phyloP scores from a whole-genome alignment of 2,888 invertebrate species.

The Latrodectus elegans region DNA sequence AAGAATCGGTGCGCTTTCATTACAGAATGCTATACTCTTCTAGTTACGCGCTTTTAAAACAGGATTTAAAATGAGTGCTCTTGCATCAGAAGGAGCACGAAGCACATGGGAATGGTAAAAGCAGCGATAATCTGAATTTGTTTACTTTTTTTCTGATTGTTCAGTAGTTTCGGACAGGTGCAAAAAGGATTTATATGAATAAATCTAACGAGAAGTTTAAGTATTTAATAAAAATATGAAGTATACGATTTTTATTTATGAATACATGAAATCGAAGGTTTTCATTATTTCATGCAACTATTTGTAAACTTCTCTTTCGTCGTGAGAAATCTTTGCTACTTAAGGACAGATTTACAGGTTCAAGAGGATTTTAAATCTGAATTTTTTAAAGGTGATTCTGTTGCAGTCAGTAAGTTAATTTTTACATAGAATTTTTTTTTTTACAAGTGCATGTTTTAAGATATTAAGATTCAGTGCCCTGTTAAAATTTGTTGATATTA shows the following conservation, averaged over 20 bases:
- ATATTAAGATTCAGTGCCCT: too few relatives aligned
- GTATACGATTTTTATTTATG: not conserved
- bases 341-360: not conserved
- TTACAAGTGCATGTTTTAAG: too few relatives aligned
- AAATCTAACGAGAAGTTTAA: not conserved
- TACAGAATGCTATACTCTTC: constrained; percentile 30
- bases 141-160: too few relatives aligned
- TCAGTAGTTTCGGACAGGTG: too few relatives aligned
- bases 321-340: not conserved
- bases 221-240: not conserved
- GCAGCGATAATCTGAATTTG: too few relatives aligned
- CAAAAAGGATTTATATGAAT: too few relatives aligned
- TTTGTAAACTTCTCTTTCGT: too few relatives aligned
- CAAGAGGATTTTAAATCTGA: not conserved
- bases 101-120: not conserved
- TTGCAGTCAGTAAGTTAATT: not conserved
- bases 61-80: constrained; percentile 10
- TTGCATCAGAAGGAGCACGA: not conserved
- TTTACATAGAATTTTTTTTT: not conserved
- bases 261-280: not conserved
- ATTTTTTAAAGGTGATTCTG: not conserved
- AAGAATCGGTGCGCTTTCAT: constrained; percentile 39
- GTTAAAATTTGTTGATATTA: too few relatives aligned
- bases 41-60: constrained; percentile 34
- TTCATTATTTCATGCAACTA: too few relatives aligned